These are phyloP conservation scores for Tyrannus savana DNA, from an alignment of 2,113 vertebrate genomes.

Conservation along the genomic window DNA sequence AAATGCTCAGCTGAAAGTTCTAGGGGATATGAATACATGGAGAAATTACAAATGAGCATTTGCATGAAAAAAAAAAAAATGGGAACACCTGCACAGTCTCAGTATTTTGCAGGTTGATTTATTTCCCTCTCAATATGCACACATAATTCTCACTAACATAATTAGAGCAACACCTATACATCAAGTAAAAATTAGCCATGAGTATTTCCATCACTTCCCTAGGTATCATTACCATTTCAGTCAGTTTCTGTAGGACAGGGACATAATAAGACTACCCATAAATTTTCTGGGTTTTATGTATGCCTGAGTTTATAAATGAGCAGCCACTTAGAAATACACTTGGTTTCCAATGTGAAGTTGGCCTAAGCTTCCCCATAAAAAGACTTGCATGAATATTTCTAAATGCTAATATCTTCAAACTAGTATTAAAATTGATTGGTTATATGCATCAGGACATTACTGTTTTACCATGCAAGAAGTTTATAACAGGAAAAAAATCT, in stretches of 20 bases:
- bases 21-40: neutral
- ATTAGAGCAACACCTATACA: neutral
- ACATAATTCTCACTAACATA: neutral
- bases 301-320: conserved; percentile 15
- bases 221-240: neutral
- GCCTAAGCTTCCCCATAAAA: neutral
- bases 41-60: neutral
- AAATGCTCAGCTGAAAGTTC: neutral
- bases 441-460: neutral
- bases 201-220: neutral
- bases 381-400: neutral
- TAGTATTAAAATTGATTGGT: neutral
- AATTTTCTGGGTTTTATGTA: neutral
- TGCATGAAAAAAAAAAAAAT: conserved; percentile 19
- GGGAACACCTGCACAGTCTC: neutral
- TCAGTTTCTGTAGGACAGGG: neutral
- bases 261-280: neutral
- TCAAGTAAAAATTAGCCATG: neutral
- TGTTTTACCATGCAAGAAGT: neutral
- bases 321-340: neutral
- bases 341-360: neutral
- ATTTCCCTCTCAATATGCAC: neutral
- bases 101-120: neutral
- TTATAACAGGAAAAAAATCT: neutral
- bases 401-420: neutral